Evolutionary conservation across 2,888 invertebrate species (phyloP).

Genomic region (Pyrrhia umbra): DNA sequence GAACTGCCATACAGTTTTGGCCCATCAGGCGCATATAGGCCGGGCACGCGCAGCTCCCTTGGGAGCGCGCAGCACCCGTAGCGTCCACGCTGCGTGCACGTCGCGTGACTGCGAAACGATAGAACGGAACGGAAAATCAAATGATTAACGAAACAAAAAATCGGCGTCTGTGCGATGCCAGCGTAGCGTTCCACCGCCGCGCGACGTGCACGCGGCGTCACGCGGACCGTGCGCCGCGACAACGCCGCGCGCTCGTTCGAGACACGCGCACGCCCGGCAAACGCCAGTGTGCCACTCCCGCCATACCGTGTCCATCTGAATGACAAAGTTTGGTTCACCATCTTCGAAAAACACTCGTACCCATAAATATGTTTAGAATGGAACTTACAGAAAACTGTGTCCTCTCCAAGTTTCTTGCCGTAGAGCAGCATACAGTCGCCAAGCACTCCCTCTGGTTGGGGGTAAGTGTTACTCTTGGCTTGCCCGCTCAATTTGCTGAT

Average conservation of each 20-base stretch:
- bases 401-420: constrained; percentile 98
- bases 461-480: constrained; percentile 99
- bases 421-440: constrained; percentile 99
- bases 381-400: constrained; percentile 95
- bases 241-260: constrained; percentile 38
- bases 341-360: constrained; percentile 34
- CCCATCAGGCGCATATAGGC: constrained; percentile 39
- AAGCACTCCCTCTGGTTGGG: constrained; percentile 99
- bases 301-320: constrained; percentile 60
- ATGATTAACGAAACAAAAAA: constrained; percentile 36
- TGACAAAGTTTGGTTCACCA: constrained; percentile 47
- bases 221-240: constrained; percentile 29
- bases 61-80: constrained; percentile 35
- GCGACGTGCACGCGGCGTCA: constrained; percentile 48
- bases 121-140: constrained; percentile 49
- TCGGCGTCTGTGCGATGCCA: constrained; percentile 51
- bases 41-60: constrained; percentile 25
- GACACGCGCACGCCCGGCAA: constrained; percentile 34
- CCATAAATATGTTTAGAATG: constrained; percentile 8
- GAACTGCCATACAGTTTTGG: constrained; percentile 2
- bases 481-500: constrained; percentile 99
- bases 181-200: constrained; percentile 47
- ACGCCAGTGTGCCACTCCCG: constrained; percentile 36
- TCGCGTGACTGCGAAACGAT: constrained; percentile 53
- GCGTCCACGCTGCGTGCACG: constrained; percentile 43